Percentiles rank a stretch among this genome's conserved stretches.
These are phyloP conservation scores for Steinernema khuongi DNA, from an alignment of 1,140 invertebrate genomes.

Conservation along the genomic window DNA sequence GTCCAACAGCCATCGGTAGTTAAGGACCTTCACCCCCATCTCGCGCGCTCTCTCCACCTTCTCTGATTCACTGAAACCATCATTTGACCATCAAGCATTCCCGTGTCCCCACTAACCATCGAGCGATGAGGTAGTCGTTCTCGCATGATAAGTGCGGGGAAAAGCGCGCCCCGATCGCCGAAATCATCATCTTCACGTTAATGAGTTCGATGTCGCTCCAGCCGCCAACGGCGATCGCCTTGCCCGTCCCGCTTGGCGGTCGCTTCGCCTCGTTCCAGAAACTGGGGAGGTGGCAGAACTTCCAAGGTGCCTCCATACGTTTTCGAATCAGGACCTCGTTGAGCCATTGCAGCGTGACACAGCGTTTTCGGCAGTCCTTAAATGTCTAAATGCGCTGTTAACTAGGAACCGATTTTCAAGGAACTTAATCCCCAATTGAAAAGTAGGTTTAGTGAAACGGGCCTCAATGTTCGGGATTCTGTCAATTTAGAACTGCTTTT, in stretches of 20 bases:
- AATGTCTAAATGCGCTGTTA: neutral
- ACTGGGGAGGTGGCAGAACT: slow-evolving; percentile 6
- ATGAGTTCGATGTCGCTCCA: neutral
- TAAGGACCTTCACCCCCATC: neutral
- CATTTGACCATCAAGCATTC: neutral
- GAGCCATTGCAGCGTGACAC: slow-evolving; percentile 1
- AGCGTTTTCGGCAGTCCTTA: neutral
- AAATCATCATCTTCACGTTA: neutral
- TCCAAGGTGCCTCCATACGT: neutral
- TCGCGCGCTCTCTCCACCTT: neutral
- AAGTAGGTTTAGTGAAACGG: too few relatives aligned
- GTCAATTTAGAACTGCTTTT: too few relatives aligned
- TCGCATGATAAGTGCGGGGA: neutral
- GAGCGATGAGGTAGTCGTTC: neutral
- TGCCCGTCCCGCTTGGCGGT: neutral
- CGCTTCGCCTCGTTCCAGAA: neutral
- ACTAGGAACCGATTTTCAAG: neutral
- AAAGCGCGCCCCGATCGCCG: neutral
- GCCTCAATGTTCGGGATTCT: too few relatives aligned
- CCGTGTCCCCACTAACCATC: neutral
- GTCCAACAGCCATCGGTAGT: neutral
- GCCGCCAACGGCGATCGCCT: neutral
- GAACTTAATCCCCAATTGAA: too few relatives aligned
- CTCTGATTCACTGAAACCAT: neutral
- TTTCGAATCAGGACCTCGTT: slow-evolving; percentile 2